These are phyloP conservation scores for Eremobia ochroleuca DNA, from an alignment of 2,888 invertebrate species.

Conservation along the genomic window DNA sequence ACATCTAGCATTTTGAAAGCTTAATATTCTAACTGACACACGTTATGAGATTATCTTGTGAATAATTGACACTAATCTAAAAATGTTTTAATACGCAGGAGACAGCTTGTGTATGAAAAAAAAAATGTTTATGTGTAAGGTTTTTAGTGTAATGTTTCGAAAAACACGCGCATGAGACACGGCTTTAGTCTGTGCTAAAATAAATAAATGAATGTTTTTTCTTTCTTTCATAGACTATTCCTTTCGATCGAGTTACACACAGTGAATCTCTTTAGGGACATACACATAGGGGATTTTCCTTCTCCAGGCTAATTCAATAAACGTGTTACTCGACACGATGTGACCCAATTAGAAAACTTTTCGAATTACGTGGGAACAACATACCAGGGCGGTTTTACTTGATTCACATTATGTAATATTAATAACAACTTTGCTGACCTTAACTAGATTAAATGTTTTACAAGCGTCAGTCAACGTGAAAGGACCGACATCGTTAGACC, in stretches of 20 bases:
- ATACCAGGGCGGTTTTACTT: constrained; percentile 42
- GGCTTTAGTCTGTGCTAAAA: too few species aligned
- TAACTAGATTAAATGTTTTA: constrained; percentile 51
- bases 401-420: constrained; percentile 50
- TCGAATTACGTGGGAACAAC: constrained; percentile 66
- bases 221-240: constrained; percentile 8
- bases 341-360: constrained; percentile 76
- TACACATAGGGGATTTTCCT: constrained; percentile 52
- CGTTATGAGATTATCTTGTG: too few species aligned
- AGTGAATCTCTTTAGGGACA: constrained; percentile 27
- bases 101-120: too few species aligned
- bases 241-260: constrained; percentile 39
- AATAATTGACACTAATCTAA: too few species aligned
- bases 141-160: too few species aligned
- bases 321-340: constrained; percentile 63
- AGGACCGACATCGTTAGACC: constrained; percentile 32
- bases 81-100: too few species aligned
- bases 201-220: too few species aligned
- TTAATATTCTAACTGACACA: too few species aligned
- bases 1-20: too few species aligned
- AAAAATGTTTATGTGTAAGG: too few species aligned
- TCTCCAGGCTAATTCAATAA: constrained; percentile 65
- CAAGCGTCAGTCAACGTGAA: constrained; percentile 44
- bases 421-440: constrained; percentile 48
- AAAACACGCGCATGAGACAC: too few species aligned